Base-by-base conservation (phyloP, 2,797 vertebrate genomes). In the Ibycter americanus region DNA sequence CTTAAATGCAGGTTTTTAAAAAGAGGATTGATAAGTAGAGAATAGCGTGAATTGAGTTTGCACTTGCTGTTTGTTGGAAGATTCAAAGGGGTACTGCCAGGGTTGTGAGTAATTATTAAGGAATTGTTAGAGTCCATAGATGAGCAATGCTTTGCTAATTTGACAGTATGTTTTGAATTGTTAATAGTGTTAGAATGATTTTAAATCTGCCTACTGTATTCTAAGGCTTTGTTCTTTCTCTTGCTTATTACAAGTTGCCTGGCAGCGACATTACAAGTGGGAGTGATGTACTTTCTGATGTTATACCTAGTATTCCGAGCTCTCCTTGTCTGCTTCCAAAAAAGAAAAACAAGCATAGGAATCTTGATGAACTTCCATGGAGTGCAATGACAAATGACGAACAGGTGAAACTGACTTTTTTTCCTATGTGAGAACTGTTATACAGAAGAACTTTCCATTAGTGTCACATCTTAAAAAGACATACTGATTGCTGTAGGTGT, bases 381-480 rank as follows among this genome's bases (percentile, higher is more conserved):
- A 99, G 99, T 67, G 99, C 99, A 27, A 99, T 99, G 99, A 99
- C 99, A 82, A 99, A 99, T 22, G 99, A 99, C 92, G 99, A 99
- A 77, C 99, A 99, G 98, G 99, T 99, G 97, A 96, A 74, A 80
- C 12, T 67, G 21, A 67, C n/a, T 40, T 51, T 84, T 80, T 67
- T 85, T 44, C 31, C 10, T 68, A 2, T 51, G 4, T 58, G 31
- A 76, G 49, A 81, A 79, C 32, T 63, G 51, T 76, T 36, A 68
- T 91, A 58, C 71, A 87, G 93, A 76, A 90, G 79, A 95, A n/a
- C 32, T 89, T 79, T 23, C 17, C 52, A 25, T 87, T 63, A 49
- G 34, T 55, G 31, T 40, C 13, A 31, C 52, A 18, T 58, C 38
- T 92, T 84, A 44, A 79, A 58, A 58, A 40, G 71, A 29, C 23